Evolutionary conservation across 2,888 invertebrate genomes (phyloP), one percentile per base, ranked within the genome.

Genomic region (Tribolium freemani): DNA sequence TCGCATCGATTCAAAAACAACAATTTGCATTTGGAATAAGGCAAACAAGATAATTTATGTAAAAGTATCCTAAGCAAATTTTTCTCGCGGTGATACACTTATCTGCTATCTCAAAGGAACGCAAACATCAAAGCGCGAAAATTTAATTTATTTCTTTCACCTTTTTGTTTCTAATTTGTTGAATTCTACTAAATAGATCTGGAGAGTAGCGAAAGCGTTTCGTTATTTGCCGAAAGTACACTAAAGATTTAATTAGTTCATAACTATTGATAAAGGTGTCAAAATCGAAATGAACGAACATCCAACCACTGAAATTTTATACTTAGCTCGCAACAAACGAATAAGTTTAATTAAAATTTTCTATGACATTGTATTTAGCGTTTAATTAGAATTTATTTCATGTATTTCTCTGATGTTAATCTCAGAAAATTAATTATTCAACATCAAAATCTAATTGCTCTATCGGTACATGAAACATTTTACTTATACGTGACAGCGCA

Each of bases 141-240:
- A 72, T 72, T 72, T 61, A 68, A 70, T 63, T 70, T 70, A 70
- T 46, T 70, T 70, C 68, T 72, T 68, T 68, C 72, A 72, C 68
- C 72, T 68, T 72, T 72, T 72, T 72, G 72, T 72, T 69, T 69
- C 61, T 72, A 72, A 70, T 70, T 70, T 70, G 70, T 70, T 54
- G 53, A 69, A 38, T 60, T 57, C 69, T 50, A n/a, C 53, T 67
- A 67, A 67, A 56, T 57, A 67, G 56, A 67, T 67, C n/a, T 48
- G 6, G 16, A 54, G 10, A 57, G 64, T 54, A 71, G 30, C 51
- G 30, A 54, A 30, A 70, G 56, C 61, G 48, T 10, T 70, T 71
- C 9, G 51, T 50, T 51, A 51, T 66, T 30, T 5, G 46, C n/a
- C 20, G 21, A 5, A 46, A 45, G 9, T 46, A 6, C 10, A 44